phyloP scores from a whole-genome alignment of 2,797 vertebrate species.

The Gymnoscopelus microlampas region DNA sequence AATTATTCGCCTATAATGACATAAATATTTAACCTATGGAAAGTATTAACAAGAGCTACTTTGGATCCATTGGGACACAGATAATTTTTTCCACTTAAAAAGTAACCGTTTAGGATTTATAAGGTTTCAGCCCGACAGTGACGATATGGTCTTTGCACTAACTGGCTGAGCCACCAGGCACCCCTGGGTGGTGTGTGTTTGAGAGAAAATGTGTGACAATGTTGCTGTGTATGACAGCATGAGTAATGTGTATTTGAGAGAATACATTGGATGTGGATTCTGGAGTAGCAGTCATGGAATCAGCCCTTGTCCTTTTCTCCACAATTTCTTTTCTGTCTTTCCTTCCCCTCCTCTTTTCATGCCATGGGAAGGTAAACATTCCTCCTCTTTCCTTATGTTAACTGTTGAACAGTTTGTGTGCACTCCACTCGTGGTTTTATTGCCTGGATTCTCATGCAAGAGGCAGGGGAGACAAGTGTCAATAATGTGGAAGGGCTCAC shows the following conservation, averaged over 20 bases:
- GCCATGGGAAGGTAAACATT: constrained; percentile 82
- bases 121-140: no score
- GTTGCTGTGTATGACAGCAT: no score
- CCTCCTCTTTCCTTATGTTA: constrained; percentile 72
- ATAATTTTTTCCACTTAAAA: no score
- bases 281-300: constrained; percentile 46
- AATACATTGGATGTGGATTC: neutral
- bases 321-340: constrained; percentile 38
- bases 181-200: constrained; percentile 9
- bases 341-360: constrained; percentile 66
- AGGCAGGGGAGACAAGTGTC: constrained; percentile 76
- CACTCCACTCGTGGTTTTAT: constrained; percentile 81
- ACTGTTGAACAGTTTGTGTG: constrained; percentile 77
- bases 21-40: no score
- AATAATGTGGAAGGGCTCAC: constrained; percentile 81
- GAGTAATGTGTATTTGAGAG: neutral
- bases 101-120: no score
- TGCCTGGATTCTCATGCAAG: constrained; percentile 81
- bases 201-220: neutral
- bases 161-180: no score
- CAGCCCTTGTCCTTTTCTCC: constrained; percentile 39
- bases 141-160: no score
- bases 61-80: no score
- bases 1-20: no score
- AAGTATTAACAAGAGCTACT: no score